These are phyloP conservation scores for Drosophila leonis DNA, from an alignment of 2,888 invertebrate species.

Conservation along the genomic window DNA sequence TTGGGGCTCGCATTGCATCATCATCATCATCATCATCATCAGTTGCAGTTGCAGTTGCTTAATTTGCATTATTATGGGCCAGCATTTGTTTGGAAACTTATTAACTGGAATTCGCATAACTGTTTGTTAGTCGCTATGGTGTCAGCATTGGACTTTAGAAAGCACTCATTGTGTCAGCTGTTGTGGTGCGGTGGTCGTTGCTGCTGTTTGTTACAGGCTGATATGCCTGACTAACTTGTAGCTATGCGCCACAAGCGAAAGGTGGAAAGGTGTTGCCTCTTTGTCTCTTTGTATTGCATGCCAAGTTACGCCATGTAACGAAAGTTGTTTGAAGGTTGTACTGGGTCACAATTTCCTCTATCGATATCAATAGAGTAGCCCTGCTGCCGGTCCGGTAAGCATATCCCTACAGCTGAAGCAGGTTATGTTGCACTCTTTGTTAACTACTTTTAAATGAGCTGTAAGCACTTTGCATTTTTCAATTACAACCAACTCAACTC, in stretches of 20 bases:
- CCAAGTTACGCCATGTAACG: conserved; percentile 50
- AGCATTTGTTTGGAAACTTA: conserved; percentile 61
- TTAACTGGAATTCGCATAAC: conserved; percentile 60
- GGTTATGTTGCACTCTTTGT: neutral
- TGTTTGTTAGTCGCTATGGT: conserved; percentile 17
- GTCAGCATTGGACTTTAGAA: conserved; percentile 58
- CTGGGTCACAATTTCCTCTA: conserved; percentile 57
- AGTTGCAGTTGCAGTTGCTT: conserved; percentile 61
- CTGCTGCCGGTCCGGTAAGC: neutral
- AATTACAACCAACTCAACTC: conserved; percentile 32
- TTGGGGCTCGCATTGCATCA: conserved; percentile 60
- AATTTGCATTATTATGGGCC: conserved; percentile 77
- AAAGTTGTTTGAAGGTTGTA: conserved; percentile 76
- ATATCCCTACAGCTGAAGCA: neutral
- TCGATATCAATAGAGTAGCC: neutral
- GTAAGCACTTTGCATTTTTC: conserved; percentile 27
- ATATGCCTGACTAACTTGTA: conserved; percentile 74
- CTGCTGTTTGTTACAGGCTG: conserved; percentile 24
- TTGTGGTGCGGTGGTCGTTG: conserved; percentile 5
- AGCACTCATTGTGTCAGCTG: conserved; percentile 45
- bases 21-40: conserved; percentile 54
- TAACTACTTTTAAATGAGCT: conserved; percentile 47
- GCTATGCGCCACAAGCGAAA: conserved; percentile 71
- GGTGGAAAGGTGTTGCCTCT: conserved; percentile 76
- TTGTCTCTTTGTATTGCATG: conserved; percentile 44